These are phyloP conservation scores for Nannobrachium achirus DNA, from an alignment of 2,113 vertebrate genomes.

Conservation along the genomic window DNA sequence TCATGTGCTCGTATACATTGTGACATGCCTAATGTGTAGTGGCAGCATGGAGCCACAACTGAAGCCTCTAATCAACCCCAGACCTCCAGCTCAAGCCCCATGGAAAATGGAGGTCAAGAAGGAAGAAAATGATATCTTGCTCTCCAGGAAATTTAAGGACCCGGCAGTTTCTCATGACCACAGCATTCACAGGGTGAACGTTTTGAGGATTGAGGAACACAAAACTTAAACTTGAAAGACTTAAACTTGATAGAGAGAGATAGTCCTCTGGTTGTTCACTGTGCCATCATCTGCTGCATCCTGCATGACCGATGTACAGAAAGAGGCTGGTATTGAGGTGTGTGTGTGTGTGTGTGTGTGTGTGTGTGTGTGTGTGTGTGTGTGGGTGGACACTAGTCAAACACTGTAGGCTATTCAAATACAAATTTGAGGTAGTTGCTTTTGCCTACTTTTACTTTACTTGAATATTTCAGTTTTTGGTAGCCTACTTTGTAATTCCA, in stretches of 20 bases:
- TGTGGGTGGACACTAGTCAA: no score
- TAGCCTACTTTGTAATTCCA: no score
- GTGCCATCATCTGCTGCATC: no score
- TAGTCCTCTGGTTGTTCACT: no score
- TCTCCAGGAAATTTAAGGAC: slow-evolving; percentile 17
- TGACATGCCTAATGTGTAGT: slow-evolving; percentile 37
- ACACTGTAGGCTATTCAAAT: no score
- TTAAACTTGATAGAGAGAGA: neutral
- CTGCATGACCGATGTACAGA: no score
- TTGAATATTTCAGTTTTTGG: no score
- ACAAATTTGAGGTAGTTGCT: no score
- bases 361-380: no score
- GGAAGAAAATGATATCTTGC: slow-evolving; percentile 55
- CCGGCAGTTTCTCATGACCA: slow-evolving; percentile 50
- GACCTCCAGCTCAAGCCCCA: slow-evolving; percentile 53
- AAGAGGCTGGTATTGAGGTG: no score
- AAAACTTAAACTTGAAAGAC: slow-evolving; percentile 7
- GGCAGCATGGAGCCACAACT: slow-evolving; percentile 54
- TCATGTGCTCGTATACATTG: slow-evolving; percentile 1
- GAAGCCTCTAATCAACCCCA: slow-evolving; percentile 63
- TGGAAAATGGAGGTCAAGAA: slow-evolving; percentile 66
- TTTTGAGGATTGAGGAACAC: neutral
- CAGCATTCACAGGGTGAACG: slow-evolving; percentile 14
- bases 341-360: no score
- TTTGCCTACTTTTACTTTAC: no score